These are phyloP conservation scores for Nomada goodeniana DNA, from an alignment of 2,888 invertebrate genomes.

Conservation along the genomic window DNA sequence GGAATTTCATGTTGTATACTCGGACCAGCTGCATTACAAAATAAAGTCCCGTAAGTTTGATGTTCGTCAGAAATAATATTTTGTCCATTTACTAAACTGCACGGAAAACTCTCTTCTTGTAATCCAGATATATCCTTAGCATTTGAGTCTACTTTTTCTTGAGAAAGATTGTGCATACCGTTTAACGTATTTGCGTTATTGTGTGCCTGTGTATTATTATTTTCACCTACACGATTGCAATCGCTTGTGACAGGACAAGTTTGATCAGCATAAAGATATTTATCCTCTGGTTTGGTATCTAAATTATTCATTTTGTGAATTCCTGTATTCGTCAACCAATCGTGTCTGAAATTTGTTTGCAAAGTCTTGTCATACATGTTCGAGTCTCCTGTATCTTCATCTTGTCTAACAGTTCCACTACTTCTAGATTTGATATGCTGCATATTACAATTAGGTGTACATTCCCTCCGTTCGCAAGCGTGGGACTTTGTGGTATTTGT, in stretches of 20 bases:
- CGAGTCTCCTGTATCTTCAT: not conserved
- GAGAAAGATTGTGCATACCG: not conserved
- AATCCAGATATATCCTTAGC: not conserved
- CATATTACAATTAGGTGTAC: not conserved
- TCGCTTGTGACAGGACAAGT: not conserved
- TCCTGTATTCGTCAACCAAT: not conserved
- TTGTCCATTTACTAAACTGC: not conserved
- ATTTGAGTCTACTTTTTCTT: not conserved
- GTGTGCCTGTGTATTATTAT: not conserved
- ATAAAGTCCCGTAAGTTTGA: not conserved
- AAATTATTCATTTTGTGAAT: not conserved
- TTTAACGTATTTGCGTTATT: not conserved
- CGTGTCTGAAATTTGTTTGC: constrained; percentile 1
- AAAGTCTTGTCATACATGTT: not conserved
- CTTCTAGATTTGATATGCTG: not conserved
- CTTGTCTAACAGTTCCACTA: not conserved
- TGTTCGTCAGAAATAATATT: not conserved
- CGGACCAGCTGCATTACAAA: not conserved
- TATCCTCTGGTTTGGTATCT: not conserved
- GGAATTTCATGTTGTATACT: not conserved
- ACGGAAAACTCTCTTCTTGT: not conserved
- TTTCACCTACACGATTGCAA: not conserved
- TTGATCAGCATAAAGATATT: not conserved
- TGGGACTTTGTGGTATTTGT: not conserved
- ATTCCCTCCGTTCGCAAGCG: not conserved